Evolutionary conservation across 2,888 invertebrate species (phyloP), one percentile per base, ranked within the genome.

Genomic region (Lasius fuliginosus): DNA sequence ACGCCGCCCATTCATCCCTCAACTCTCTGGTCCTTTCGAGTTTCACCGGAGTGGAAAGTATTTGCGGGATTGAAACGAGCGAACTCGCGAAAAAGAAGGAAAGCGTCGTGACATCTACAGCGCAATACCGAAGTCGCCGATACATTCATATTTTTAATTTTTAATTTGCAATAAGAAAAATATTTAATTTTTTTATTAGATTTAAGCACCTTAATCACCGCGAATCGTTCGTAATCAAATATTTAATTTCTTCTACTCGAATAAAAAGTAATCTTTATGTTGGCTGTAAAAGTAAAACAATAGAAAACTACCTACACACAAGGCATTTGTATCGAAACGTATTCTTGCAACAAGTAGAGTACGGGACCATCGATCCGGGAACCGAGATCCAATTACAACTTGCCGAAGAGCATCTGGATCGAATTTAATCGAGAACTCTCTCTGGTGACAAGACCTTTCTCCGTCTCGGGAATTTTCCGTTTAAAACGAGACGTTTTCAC

Each of bases 51-150:
- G 74, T 75, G 85, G 82, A 87, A 88, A 89, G 85, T 89, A 89
- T 90, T 90, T 88, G 85, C 86, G 74, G 91, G 87, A 91, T 91
- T 86, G 87, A 90, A 90, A 89, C 79, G 84, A 85, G 60, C 81
- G 12, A 83, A 42, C 53, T 65, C 74, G 65, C 23, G 46, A 36
- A 69, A 69, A 67, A 67, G 36, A 81, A 56, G 60, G 82, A 85
- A 62, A 81, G 58, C 30, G 58, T 49, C n/a, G 30, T 40, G 56
- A 42, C 77, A 42, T 30, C 68, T 42, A 40, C 18, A 40, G 11
- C n/a, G 53, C 9, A 42, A 23, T 58, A 77, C 8, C 23, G 23
- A 79, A 69, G 60, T 46, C 27, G 23, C 30, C 33, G 1, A 42
- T 46, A 46, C 46, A 46, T 46, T 46, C 0, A 53, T n/a, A 36